These are phyloP conservation scores for Luidia sarsii DNA, from an alignment of 53 echinoderm and acorn worm genomes.

Conservation along the genomic window DNA sequence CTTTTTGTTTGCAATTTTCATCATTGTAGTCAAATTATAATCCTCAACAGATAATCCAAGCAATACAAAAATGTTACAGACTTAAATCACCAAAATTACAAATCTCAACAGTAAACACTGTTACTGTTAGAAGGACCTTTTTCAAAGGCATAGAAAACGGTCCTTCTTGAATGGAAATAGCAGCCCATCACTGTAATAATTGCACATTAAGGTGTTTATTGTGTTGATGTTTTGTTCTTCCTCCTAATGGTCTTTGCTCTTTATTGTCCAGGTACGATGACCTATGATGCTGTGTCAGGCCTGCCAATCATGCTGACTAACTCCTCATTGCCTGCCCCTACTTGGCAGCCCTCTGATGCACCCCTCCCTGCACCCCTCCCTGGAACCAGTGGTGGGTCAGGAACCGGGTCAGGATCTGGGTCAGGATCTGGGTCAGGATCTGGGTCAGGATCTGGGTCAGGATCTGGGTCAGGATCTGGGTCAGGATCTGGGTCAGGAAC, in stretches of 20 bases:
- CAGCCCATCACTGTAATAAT: too few species aligned
- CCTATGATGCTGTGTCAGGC: constrained; percentile 63
- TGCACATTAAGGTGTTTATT: too few species aligned
- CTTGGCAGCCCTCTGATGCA: constrained; percentile 63
- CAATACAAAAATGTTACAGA: too few species aligned
- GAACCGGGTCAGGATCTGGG: neutral
- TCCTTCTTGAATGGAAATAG: too few species aligned
- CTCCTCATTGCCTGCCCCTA: constrained; percentile 55
- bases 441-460: constrained; percentile 11
- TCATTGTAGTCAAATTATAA: too few species aligned
- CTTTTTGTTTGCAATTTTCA: too few species aligned
- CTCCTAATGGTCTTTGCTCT: neutral
- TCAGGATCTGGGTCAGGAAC: constrained; percentile 11
- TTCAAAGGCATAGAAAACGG: too few species aligned
- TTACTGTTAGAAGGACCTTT: too few species aligned
- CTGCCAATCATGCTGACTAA: constrained; percentile 49
- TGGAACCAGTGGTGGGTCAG: constrained; percentile 6
- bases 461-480: constrained; percentile 1
- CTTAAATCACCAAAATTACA: too few species aligned
- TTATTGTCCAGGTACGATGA: constrained; percentile 38
- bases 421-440: constrained; percentile 2
- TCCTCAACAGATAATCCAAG: too few species aligned
- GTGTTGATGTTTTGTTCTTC: too few species aligned
- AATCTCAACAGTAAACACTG: too few species aligned
- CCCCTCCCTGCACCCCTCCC: constrained; percentile 53